These are phyloP conservation scores for Xiphophorus hellerii DNA, from an alignment of 2,113 vertebrate genomes.

Conservation along the genomic window DNA sequence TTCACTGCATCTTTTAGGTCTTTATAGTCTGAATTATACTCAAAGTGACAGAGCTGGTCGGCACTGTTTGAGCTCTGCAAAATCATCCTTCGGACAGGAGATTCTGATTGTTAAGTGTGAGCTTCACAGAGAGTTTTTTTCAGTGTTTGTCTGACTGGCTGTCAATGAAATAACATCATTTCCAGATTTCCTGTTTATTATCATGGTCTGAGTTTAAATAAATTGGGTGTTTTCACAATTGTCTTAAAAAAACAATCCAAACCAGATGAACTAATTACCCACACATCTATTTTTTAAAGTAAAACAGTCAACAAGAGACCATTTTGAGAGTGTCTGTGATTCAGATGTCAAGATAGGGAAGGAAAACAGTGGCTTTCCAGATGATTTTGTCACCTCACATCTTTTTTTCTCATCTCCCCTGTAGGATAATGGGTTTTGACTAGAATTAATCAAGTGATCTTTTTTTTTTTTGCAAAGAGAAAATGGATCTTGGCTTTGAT, in stretches of 20 bases:
- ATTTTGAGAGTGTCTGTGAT: slow-evolving; percentile 35
- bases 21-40: slow-evolving; percentile 6
- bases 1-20: slow-evolving; percentile 7
- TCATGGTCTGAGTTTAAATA: not conserved
- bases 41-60: not conserved
- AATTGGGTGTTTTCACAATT: not conserved
- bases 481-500: slow-evolving; percentile 22
- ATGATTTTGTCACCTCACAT: slow-evolving; percentile 15
- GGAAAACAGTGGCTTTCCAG: slow-evolving; percentile 16
- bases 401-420: not conserved
- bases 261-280: slow-evolving; percentile 3
- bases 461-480: not conserved
- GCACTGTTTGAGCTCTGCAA: not conserved
- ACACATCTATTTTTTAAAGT: slow-evolving; percentile 26
- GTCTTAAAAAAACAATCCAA: not conserved
- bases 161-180: not conserved
- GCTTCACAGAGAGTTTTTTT: not conserved
- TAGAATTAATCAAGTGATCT: slow-evolving; percentile 25
- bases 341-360: slow-evolving; percentile 31
- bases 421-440: slow-evolving; percentile 13
- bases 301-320: slow-evolving; percentile 33
- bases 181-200: not conserved
- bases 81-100: slow-evolving; percentile 12
- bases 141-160: slow-evolving; percentile 7
- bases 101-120: slow-evolving; percentile 1